A percentile compares a stretch with the other conserved stretches of the same genome.
These are phyloP conservation scores for Hermetia illucens DNA, from an alignment of 1,140 invertebrate species.

Conservation along the genomic window DNA sequence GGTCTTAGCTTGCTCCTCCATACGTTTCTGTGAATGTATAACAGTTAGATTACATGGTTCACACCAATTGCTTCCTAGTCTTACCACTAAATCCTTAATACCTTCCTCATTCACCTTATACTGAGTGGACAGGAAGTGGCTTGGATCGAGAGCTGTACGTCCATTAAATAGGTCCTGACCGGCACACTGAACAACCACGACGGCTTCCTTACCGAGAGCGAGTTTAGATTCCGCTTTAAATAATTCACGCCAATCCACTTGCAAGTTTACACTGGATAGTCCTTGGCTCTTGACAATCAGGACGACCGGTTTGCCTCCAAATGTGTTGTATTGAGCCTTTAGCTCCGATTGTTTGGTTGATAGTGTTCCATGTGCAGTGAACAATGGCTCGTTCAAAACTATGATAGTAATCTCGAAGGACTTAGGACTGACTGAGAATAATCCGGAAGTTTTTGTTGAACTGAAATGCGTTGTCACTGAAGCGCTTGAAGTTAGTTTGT, in stretches of 20 bases:
- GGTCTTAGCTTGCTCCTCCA: constrained; percentile 17
- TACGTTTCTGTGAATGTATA: constrained; percentile 12
- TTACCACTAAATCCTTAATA: constrained; percentile 40
- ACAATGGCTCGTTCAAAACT: constrained; percentile 15
- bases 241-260: too few relatives aligned
- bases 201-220: constrained; percentile 46
- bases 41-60: not conserved
- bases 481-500: constrained; percentile 10
- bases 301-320: constrained; percentile 15
- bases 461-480: not conserved
- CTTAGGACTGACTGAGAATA: constrained; percentile 10
- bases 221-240: constrained; percentile 38
- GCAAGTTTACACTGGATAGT: too few relatives aligned
- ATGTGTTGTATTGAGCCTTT: constrained; percentile 15
- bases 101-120: constrained; percentile 47
- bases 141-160: constrained; percentile 43
- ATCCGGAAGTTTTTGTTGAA: constrained; percentile 2
- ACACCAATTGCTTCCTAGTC: constrained; percentile 10
- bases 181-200: constrained; percentile 38
- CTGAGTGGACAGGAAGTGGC: constrained; percentile 51
- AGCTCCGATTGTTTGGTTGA: constrained; percentile 13
- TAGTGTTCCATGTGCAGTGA: constrained; percentile 11
- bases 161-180: constrained; percentile 42
- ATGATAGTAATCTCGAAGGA: constrained; percentile 20
- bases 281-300: constrained; percentile 8